Conservation (phyloP, 2,888 invertebrate genomes). For the Frankliniella fusca region DNA sequence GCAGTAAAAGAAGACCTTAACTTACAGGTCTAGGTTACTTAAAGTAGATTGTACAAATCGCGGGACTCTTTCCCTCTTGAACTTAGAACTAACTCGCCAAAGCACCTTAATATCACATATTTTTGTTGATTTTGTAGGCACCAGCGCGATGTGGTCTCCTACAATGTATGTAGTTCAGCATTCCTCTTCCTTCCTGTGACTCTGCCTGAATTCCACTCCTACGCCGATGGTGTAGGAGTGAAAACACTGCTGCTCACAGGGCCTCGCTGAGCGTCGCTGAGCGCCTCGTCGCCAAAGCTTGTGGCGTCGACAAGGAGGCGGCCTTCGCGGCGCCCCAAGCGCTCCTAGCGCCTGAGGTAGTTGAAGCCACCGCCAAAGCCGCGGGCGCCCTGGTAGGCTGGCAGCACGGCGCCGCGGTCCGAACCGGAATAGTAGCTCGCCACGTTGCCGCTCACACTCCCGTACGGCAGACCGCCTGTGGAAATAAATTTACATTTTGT, state of each 20-base stretch:
- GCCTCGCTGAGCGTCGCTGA: no score
- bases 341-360: neutral
- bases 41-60: no score
- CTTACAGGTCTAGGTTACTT: no score
- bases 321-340: neutral
- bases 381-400: neutral
- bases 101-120: neutral
- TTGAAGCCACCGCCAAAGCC: neutral
- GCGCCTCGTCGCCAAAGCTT: neutral
- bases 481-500: no score
- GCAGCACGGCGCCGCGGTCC: neutral
- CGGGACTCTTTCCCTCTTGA: no score
- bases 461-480: constrained; percentile 61
- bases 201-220: neutral
- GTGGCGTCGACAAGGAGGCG: neutral
- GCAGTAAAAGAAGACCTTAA: no score
- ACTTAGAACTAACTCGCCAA: no score
- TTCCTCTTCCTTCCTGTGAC: neutral
- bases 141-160: neutral
- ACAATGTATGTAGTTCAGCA: neutral
- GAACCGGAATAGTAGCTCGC: constrained; percentile 48
- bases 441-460: constrained; percentile 58
- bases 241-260: constrained; percentile 13
- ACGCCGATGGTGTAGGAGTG: neutral
- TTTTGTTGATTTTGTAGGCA: neutral